Evolutionary conservation across 2,888 invertebrate genomes (phyloP).

Genomic region (Cataglyphis livida): DNA sequence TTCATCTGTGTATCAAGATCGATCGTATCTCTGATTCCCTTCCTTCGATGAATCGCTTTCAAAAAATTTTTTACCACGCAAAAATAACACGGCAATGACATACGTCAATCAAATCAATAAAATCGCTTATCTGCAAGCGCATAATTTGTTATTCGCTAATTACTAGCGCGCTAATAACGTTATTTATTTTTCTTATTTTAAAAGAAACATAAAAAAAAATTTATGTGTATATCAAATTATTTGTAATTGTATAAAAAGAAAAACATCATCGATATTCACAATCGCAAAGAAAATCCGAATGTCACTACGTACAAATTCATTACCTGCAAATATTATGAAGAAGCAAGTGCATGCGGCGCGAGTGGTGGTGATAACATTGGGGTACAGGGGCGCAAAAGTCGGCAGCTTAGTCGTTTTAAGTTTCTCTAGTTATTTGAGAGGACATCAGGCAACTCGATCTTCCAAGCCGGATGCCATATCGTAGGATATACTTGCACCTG

Average conservation of each 20-base stretch:
- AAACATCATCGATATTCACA: constrained; percentile 8
- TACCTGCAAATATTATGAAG: constrained; percentile 31
- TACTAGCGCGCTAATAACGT: background rate
- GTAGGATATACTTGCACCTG: constrained; percentile 82
- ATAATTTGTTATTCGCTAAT: constrained; percentile 51
- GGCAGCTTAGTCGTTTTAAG: constrained; percentile 84
- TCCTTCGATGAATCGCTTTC: constrained; percentile 44
- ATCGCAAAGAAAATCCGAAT: constrained; percentile 3
- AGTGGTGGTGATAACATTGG: constrained; percentile 57
- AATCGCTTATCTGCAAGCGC: constrained; percentile 47
- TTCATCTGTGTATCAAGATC: constrained; percentile 57
- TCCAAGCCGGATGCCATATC: constrained; percentile 83
- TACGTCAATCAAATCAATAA: constrained; percentile 47
- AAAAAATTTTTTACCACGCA: constrained; percentile 45
- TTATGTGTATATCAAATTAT: background rate
- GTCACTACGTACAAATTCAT: background rate
- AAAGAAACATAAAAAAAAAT: background rate
- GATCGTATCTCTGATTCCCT: constrained; percentile 58
- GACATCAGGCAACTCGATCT: constrained; percentile 84
- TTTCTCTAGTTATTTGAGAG: constrained; percentile 84
- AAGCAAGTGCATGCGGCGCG: constrained; percentile 15
- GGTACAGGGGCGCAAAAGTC: constrained; percentile 80
- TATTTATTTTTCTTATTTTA: background rate
- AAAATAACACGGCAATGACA: constrained; percentile 47
- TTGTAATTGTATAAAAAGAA: background rate